Conservation (phyloP, 1,140 invertebrate species). For the Rhagoletis pomonella region DNA sequence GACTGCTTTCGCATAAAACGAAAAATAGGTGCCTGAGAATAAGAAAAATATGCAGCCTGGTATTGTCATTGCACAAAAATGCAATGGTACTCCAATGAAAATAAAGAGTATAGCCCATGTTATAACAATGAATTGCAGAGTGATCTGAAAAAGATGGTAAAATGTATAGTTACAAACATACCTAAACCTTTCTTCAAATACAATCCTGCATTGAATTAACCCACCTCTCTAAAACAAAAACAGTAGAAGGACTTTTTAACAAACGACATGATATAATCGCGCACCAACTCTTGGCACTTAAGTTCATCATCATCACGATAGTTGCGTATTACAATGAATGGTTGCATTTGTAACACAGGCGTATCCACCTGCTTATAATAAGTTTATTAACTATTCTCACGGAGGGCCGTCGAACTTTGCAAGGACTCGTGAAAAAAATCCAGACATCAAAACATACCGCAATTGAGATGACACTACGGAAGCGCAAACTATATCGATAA, state of each 20-base stretch:
- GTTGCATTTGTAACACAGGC: slow-evolving; percentile 64
- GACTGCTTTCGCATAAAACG: slow-evolving; percentile 70
- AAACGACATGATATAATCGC: slow-evolving; percentile 72
- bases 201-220: background rate
- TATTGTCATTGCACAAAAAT: slow-evolving; percentile 69
- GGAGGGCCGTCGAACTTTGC: background rate
- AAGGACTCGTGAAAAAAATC: background rate
- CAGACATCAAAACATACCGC: background rate
- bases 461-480: slow-evolving; percentile 15
- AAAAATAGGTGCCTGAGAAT: slow-evolving; percentile 69
- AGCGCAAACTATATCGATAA: background rate
- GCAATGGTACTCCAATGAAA: slow-evolving; percentile 70
- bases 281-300: slow-evolving; percentile 71
- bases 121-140: slow-evolving; percentile 71
- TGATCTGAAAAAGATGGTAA: slow-evolving; percentile 64
- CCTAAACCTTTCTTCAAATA: background rate
- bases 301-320: slow-evolving; percentile 70
- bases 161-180: slow-evolving; percentile 17
- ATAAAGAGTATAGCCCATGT: slow-evolving; percentile 74
- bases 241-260: slow-evolving; percentile 68
- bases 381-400: background rate
- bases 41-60: slow-evolving; percentile 69
- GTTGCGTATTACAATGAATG: slow-evolving; percentile 71
- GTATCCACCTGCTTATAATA: background rate
- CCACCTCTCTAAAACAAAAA: slow-evolving; percentile 70